phyloP scores from a whole-genome alignment of 2,113 vertebrate species.

The Syrmaticus mikado region DNA sequence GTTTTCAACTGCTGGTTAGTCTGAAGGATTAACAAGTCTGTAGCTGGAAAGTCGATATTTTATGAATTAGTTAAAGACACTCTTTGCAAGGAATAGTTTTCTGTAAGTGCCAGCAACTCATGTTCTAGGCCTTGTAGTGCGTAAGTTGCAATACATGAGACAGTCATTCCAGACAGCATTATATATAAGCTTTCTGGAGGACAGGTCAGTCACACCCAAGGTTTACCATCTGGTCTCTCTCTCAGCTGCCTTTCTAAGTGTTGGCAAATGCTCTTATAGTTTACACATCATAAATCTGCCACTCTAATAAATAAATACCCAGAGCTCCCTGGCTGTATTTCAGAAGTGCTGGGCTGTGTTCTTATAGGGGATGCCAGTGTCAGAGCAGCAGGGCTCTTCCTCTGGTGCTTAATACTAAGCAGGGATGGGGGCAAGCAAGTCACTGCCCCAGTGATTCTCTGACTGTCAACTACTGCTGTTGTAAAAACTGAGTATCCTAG shows the following conservation, averaged over 20 bases:
- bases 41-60: not conserved
- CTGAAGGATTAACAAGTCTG: not conserved
- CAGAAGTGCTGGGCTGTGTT: not conserved
- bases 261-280: constrained; percentile 20
- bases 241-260: constrained; percentile 5
- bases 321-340: not conserved
- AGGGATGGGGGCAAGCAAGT: not conserved
- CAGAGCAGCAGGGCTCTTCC: not conserved
- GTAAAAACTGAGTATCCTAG: not conserved
- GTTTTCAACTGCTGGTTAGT: not conserved
- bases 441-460: not conserved
- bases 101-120: not conserved
- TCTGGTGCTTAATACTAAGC: not conserved
- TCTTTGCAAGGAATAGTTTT: not conserved
- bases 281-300: constrained; percentile 8
- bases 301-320: not conserved
- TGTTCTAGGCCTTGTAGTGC: not conserved
- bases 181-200: not conserved
- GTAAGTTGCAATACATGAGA: not conserved
- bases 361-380: not conserved
- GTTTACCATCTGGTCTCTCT: constrained; percentile 2
- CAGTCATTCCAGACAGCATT: not conserved
- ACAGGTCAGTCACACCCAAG: not conserved
- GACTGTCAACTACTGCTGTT: not conserved
- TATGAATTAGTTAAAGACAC: not conserved